phyloP scores from a whole-genome alignment of 2,113 vertebrate species.

The Rhinoderma darwinii region DNA sequence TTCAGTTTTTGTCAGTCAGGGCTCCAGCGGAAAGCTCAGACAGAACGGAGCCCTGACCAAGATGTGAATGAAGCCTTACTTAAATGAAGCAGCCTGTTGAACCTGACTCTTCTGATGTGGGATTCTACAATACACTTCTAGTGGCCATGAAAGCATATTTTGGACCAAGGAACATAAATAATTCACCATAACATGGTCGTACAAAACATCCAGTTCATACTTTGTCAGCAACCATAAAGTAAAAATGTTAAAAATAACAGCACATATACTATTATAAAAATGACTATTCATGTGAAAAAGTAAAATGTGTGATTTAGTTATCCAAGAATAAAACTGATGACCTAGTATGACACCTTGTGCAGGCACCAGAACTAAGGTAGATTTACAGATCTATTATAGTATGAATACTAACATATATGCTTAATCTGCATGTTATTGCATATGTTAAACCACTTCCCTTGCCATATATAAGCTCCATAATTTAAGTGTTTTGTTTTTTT shows the following conservation, averaged over 20 bases:
- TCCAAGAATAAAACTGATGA: not conserved
- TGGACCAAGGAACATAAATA: not conserved
- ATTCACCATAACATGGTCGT: not conserved
- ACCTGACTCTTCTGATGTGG: too few species aligned
- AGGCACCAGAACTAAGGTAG: not conserved
- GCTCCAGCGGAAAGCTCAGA: too few species aligned
- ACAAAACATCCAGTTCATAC: not conserved
- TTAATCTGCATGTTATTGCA: not conserved
- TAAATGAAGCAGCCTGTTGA: too few species aligned
- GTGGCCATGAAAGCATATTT: too few species aligned
- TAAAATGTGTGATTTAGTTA: not conserved
- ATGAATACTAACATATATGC: not conserved
- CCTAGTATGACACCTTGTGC: not conserved
- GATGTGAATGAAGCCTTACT: too few species aligned
- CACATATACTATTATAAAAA: not conserved
- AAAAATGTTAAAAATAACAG: not conserved
- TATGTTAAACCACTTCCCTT: not conserved
- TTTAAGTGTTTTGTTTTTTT: not conserved
- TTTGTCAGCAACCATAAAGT: not conserved
- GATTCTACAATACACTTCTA: too few species aligned
- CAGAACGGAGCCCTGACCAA: too few species aligned
- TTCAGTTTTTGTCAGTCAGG: too few species aligned
- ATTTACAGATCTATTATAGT: not conserved
- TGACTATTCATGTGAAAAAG: not conserved
- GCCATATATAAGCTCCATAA: not conserved